phyloP scores from a whole-genome alignment of 1,140 invertebrate genomes.

The Drosophila tropicalis region DNA sequence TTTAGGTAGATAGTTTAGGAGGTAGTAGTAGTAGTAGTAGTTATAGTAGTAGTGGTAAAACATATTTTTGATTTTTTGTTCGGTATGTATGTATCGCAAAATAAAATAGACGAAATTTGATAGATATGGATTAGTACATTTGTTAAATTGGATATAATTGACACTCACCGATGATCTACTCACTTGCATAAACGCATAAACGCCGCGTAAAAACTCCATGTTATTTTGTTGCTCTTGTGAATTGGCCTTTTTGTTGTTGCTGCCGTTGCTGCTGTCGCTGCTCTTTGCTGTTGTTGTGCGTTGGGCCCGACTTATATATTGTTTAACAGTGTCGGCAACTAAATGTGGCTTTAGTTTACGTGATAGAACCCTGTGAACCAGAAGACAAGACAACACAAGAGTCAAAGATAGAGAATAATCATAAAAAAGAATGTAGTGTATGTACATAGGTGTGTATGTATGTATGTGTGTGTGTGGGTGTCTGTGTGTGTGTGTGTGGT shows the following conservation, averaged over 20 bases:
- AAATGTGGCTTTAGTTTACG: constrained; percentile 82
- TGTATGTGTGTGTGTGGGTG: background rate
- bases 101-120: constrained; percentile 77
- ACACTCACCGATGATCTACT: constrained; percentile 84
- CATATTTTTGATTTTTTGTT: constrained; percentile 57
- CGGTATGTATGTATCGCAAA: constrained; percentile 48
- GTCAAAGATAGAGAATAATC: background rate
- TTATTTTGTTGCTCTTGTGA: constrained; percentile 82
- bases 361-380: constrained; percentile 67
- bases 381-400: constrained; percentile 2
- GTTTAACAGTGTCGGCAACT: constrained; percentile 82
- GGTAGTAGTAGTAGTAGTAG: constrained; percentile 54
- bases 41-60: constrained; percentile 25
- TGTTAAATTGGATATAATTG: constrained; percentile 79
- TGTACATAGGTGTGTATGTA: background rate
- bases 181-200: constrained; percentile 84
- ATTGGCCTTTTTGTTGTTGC: constrained; percentile 61
- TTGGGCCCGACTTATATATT: constrained; percentile 83
- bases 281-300: constrained; percentile 53
- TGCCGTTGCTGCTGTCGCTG: background rate
- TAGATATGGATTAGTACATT: constrained; percentile 83
- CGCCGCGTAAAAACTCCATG: constrained; percentile 84
- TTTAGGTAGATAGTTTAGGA: constrained; percentile 66
- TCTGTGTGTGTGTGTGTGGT: background rate
- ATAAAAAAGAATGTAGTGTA: background rate